Conservation (phyloP, 92 coral and sea anemone genomes). For the Muricea muricata region DNA sequence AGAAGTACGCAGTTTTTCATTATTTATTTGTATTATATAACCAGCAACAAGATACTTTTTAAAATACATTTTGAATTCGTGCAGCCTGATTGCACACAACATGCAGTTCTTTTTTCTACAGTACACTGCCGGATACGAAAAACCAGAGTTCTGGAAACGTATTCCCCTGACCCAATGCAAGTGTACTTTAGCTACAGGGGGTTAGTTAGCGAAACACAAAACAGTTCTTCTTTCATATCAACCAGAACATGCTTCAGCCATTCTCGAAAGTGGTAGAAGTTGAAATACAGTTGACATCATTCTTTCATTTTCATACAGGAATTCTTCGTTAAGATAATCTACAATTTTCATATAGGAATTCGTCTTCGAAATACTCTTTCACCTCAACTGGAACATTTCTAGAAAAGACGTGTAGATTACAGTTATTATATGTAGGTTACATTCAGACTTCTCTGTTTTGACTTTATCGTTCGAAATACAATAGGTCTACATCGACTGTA, state of each 20-base stretch:
- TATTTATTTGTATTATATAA: slow-evolving; percentile 49
- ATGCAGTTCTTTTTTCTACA: too few species aligned
- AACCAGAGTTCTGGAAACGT: slow-evolving; percentile 54
- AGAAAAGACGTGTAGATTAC: too few species aligned
- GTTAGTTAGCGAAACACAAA: neutral
- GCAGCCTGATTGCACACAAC: neutral
- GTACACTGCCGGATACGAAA: slow-evolving; percentile 57
- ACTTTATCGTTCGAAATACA: too few species aligned
- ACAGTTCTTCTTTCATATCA: neutral
- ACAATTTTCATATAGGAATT: neutral
- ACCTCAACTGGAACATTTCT: neutral
- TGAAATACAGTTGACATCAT: neutral
- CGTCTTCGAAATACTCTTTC: neutral
- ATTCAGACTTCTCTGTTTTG: too few species aligned
- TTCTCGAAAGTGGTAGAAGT: too few species aligned
- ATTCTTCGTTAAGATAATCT: too few species aligned
- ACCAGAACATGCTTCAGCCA: too few species aligned
- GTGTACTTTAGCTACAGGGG: slow-evolving; percentile 45
- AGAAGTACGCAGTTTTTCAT: neutral
- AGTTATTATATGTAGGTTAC: too few species aligned
- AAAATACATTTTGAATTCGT: too few species aligned
- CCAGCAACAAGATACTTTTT: slow-evolving; percentile 14
- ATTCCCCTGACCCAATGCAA: slow-evolving; percentile 53
- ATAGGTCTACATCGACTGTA: neutral
- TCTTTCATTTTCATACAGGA: neutral